Conservation (phyloP, 1,140 invertebrate species). For the Megathymus violae region DNA sequence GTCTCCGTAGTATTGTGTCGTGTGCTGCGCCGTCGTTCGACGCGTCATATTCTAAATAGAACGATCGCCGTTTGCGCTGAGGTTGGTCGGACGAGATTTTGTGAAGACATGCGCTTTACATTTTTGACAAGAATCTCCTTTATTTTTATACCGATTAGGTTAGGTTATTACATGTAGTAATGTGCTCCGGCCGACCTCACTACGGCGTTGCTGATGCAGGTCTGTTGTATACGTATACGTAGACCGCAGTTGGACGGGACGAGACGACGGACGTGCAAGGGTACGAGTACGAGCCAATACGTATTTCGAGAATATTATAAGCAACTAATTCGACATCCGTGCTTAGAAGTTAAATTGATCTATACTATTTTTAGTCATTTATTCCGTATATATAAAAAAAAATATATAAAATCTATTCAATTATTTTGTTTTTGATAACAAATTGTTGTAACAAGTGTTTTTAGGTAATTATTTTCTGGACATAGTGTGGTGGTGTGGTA, state of each 20-base stretch:
- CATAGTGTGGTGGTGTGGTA: too few species aligned
- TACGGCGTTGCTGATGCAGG: not conserved
- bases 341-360: too few species aligned
- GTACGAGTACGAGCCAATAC: too few species aligned
- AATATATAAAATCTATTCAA: too few species aligned
- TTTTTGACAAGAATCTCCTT: slow-evolving; percentile 14
- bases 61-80: not conserved
- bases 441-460: too few species aligned
- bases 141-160: slow-evolving; percentile 19
- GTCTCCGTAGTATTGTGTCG: not conserved
- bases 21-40: slow-evolving; percentile 1
- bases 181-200: not conserved
- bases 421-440: too few species aligned
- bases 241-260: not conserved
- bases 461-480: too few species aligned
- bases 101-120: slow-evolving; percentile 18
- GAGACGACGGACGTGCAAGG: not conserved
- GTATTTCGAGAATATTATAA: too few species aligned
- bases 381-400: too few species aligned
- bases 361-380: too few species aligned
- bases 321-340: too few species aligned
- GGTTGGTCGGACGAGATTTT: not conserved
- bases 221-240: not conserved
- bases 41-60: slow-evolving; percentile 29
- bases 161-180: not conserved